Conservation (phyloP, 2,888 invertebrate genomes). For the Conops quadrifasciatus region DNA sequence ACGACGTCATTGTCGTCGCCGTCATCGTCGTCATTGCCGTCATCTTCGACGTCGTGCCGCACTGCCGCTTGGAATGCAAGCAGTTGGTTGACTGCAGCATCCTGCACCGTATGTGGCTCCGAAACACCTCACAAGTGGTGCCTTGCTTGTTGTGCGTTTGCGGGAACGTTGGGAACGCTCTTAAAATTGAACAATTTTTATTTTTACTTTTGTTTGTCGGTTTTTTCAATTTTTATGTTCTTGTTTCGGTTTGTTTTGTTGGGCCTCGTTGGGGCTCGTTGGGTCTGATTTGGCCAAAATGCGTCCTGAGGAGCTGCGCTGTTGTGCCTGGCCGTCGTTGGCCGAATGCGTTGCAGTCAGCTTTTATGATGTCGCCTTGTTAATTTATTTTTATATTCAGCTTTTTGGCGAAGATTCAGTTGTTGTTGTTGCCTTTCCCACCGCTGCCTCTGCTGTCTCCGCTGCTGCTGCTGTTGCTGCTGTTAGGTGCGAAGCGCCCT, state of each 20-base stretch:
- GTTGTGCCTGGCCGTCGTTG: not conserved
- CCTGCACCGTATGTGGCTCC: not conserved
- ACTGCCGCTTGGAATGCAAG: not conserved
- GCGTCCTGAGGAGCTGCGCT: not conserved
- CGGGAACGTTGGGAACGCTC: not conserved
- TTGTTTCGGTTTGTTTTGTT: not conserved
- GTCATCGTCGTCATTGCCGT: too few species aligned
- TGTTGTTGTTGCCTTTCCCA: not conserved
- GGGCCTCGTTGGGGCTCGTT: not conserved
- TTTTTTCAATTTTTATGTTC: not conserved
- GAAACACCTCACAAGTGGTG: slow-evolving; percentile 32
- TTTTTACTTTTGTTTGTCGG: not conserved
- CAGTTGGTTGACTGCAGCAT: not conserved
- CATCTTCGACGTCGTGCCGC: not conserved
- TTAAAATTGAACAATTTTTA: slow-evolving; percentile 2
- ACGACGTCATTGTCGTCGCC: too few species aligned
- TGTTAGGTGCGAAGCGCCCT: slow-evolving; percentile 19
- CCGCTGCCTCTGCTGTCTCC: too few species aligned
- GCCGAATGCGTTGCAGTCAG: not conserved
- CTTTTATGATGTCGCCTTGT: slow-evolving; percentile 22
- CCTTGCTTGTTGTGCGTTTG: not conserved
- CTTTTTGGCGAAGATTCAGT: not conserved
- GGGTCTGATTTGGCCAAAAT: not conserved
- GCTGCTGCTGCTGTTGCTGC: not conserved
- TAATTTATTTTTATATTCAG: slow-evolving; percentile 27